Evolutionary conservation across 2,113 vertebrate species (phyloP).

Genomic region (Psammodynastes pulverulentus): DNA sequence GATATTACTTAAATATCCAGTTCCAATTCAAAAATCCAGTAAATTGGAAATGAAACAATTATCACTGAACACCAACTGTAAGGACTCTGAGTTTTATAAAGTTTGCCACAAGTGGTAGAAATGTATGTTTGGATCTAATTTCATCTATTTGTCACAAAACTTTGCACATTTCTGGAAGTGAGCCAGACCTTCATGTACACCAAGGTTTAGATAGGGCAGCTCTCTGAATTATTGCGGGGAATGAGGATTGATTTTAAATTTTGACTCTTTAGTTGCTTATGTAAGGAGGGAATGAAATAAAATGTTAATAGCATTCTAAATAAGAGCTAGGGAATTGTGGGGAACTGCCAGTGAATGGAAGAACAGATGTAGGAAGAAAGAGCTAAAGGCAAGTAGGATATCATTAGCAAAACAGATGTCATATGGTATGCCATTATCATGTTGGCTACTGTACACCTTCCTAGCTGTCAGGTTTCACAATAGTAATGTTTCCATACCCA

Average conservation of each 20-base stretch:
- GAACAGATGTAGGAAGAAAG: not conserved
- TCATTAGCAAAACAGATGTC: not conserved
- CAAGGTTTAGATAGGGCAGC: not conserved
- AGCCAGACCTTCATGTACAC: not conserved
- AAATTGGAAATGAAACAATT: not conserved
- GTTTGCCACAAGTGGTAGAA: not conserved
- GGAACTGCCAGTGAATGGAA: not conserved
- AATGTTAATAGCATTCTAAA: not conserved
- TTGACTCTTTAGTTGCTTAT: not conserved
- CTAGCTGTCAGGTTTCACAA: not conserved
- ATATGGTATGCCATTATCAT: not conserved
- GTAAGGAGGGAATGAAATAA: not conserved
- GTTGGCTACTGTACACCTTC: not conserved
- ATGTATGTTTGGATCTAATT: not conserved
- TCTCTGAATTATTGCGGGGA: not conserved
- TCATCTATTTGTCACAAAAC: not conserved
- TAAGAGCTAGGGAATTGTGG: not conserved
- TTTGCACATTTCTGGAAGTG: not conserved
- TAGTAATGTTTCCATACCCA: not conserved
- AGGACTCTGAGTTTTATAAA: not conserved
- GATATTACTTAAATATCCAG: not conserved
- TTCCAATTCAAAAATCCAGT: not conserved
- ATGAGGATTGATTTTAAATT: not conserved
- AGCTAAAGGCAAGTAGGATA: not conserved
- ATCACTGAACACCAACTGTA: not conserved